Percentiles rank a stretch among this genome's conserved stretches.
Conservation (phyloP, 2,113 vertebrate species). For the Amazona guildingii region DNA sequence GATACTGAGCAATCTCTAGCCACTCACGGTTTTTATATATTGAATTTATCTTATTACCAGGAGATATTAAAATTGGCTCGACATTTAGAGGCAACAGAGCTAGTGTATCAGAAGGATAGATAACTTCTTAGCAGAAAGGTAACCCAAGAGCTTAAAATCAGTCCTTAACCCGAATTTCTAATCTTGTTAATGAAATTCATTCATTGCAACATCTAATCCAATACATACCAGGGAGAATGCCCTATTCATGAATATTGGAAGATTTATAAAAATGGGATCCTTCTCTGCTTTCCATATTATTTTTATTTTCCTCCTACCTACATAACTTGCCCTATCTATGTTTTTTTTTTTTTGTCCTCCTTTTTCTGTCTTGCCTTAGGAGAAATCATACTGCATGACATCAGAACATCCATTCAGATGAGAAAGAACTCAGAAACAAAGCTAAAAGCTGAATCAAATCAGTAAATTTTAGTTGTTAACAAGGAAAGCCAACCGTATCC, state of each 20-base stretch:
- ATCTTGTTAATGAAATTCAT: not conserved
- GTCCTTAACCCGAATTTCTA: not conserved
- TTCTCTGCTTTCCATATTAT: not conserved
- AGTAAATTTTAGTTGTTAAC: not conserved
- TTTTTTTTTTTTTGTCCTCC: not conserved
- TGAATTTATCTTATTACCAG: not conserved
- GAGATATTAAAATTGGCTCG: not conserved
- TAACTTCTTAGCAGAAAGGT: not conserved
- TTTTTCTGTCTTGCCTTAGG: not conserved
- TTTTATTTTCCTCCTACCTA: not conserved
- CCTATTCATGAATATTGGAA: not conserved
- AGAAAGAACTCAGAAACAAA: not conserved
- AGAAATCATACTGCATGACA: not conserved
- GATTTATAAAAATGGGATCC: not conserved
- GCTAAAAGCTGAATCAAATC: not conserved
- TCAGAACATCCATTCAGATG: not conserved
- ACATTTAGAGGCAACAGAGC: not conserved
- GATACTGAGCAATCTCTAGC: not conserved
- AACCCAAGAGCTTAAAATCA: not conserved
- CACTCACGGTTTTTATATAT: not conserved
- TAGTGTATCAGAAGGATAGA: not conserved
- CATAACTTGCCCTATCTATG: fast-evolving
- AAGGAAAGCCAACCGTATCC: not conserved
- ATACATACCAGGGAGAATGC: not conserved
- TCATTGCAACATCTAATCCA: not conserved